Conservation (phyloP, 2,113 vertebrate species). For the Probosciger aterrimus region DNA sequence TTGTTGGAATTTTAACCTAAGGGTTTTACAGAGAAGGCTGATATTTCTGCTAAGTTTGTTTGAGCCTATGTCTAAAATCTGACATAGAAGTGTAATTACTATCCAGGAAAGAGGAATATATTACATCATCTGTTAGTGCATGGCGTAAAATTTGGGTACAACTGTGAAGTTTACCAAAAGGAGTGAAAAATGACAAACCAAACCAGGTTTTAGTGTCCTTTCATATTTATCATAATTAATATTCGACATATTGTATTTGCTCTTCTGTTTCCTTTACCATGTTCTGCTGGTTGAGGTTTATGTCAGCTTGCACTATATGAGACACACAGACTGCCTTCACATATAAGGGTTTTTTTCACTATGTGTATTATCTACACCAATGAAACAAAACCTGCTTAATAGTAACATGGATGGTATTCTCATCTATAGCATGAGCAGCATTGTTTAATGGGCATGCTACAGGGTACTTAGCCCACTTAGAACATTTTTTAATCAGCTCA, state of each 20-base stretch:
- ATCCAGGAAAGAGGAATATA: neutral
- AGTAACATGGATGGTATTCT: neutral
- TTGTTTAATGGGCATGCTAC: neutral
- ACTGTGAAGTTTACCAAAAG: neutral
- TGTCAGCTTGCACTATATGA: neutral
- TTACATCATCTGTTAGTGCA: neutral
- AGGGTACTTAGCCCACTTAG: neutral
- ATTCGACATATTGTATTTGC: neutral
- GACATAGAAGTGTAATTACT: neutral
- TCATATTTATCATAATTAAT: neutral
- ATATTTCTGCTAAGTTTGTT: neutral
- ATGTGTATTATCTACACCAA: neutral
- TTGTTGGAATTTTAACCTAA: neutral
- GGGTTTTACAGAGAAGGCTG: neutral
- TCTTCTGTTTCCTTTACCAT: neutral
- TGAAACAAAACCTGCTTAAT: neutral
- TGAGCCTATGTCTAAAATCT: neutral
- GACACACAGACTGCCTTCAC: neutral
- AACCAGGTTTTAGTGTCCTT: neutral
- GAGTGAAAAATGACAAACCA: neutral
- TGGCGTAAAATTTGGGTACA: neutral
- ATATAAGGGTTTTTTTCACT: neutral
- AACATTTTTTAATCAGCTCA: neutral
- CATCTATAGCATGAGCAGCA: neutral
- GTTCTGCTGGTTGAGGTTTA: neutral